phyloP scores from a whole-genome alignment of 1,140 invertebrate genomes.

The Tetragonula clypearis region DNA sequence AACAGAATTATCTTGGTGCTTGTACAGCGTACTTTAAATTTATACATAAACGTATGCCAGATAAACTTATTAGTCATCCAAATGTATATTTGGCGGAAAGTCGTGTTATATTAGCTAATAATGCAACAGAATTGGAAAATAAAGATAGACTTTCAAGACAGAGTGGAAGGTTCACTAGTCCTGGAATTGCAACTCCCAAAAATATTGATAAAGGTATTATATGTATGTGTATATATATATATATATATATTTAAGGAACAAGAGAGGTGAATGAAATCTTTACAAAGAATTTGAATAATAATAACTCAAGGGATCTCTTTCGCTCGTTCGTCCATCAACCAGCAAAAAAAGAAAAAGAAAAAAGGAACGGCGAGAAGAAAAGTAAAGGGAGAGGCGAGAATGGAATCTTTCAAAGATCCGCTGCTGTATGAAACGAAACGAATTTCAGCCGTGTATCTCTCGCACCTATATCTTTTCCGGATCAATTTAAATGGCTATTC shows the following conservation, averaged over 20 bases:
- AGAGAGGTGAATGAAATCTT: background rate
- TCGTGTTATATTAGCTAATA: conserved; percentile 82
- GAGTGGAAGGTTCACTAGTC: conserved; percentile 37
- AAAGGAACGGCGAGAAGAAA: background rate
- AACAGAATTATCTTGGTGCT: conserved; percentile 91
- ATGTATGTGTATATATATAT: too few species aligned
- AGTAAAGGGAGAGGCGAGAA: background rate
- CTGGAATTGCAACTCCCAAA: conserved; percentile 46
- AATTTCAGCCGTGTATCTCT: conserved; percentile 43
- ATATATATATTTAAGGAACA: too few species aligned
- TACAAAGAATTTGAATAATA: background rate
- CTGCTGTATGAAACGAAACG: conserved; percentile 22
- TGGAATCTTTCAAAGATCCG: conserved; percentile 12
- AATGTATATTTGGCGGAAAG: conserved; percentile 96
- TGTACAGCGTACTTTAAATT: conserved; percentile 95
- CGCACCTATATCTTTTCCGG: conserved; percentile 38
- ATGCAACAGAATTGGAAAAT: conserved; percentile 58
- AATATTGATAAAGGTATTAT: background rate
- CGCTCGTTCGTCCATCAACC: background rate
- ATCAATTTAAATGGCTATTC: conserved; percentile 67
- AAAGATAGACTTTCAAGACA: conserved; percentile 58
- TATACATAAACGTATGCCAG: conserved; percentile 85
- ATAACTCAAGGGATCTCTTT: background rate
- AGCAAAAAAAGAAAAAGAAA: conserved; percentile 2
- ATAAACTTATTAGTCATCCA: conserved; percentile 92